Evolutionary conservation across 2,113 vertebrate species (phyloP), one percentile per base, ranked within the genome.

Genomic region (Prolemur simus): DNA sequence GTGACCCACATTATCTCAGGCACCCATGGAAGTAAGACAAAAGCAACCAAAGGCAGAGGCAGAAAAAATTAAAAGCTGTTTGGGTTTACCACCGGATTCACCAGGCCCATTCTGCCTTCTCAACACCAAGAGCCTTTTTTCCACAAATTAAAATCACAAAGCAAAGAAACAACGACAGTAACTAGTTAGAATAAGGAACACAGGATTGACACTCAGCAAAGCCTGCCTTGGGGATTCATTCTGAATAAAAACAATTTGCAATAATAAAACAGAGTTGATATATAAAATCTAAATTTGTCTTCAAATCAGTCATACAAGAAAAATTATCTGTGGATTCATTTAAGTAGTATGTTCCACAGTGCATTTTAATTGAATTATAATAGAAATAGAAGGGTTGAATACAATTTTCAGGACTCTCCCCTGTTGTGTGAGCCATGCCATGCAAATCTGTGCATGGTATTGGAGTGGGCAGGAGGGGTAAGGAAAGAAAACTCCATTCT

Each of bases 121-220:
- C 63, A 29, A 66, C 34, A 73, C 3, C 34, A 27, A 93, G 6
- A 89, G 9, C 3, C 45, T 73, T 2, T 58, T 77, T 96, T 47
- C 71, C 54, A 73, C 78, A 81, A 91, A 77, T 91, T 81, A 77
- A 95, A 73, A 15, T n/a, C 74, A 66, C 54, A 81, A 85, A 93
- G 63, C 17, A 37, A 80, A 82, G 54, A 86, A 56, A 1, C 20
- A 52, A 63, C 8, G 84, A 94, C 1, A 39, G 18, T 25, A 58
- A 84, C 58, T 12, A 88, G 15, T 76, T 39, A 56, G 9, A 81
- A n/a, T 11, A 3, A 86, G 29, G 6, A 84, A 2, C 9, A 12
- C 6, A 14, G 20, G 34, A 49, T 32, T 83, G 32, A 87, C 68
- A 83, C 27, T 47, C 64, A 71, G 37, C 17, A 54, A 68, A 87